Conservation (phyloP, 2,888 invertebrate genomes). For the Stenchaetothrips biformis region DNA sequence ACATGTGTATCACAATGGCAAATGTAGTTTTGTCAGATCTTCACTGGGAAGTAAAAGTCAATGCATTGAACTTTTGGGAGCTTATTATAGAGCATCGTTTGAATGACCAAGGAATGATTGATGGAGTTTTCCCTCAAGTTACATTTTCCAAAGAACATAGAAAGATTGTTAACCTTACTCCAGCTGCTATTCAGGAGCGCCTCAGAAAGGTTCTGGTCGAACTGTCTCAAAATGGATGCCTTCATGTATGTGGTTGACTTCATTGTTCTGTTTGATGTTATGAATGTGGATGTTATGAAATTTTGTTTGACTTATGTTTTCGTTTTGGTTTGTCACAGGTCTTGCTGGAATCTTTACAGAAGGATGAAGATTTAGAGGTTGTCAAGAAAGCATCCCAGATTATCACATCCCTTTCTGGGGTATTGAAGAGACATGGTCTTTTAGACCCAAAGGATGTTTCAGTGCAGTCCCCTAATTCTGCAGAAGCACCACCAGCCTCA, state of each 20-base stretch:
- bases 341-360: slow-evolving; percentile 58
- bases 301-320: slow-evolving; percentile 26
- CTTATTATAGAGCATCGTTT: slow-evolving; percentile 60
- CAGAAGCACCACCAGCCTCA: not conserved
- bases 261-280: too few species aligned
- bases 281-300: not conserved
- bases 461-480: not conserved
- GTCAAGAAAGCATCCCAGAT: slow-evolving; percentile 57
- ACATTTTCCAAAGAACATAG: slow-evolving; percentile 73
- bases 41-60: slow-evolving; percentile 77
- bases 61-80: slow-evolving; percentile 67
- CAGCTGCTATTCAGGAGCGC: slow-evolving; percentile 59
- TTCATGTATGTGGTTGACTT: slow-evolving; percentile 50
- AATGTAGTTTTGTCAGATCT: slow-evolving; percentile 51
- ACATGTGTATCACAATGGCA: slow-evolving; percentile 60
- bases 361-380: slow-evolving; percentile 68
- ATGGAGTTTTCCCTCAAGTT: slow-evolving; percentile 70
- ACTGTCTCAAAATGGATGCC: slow-evolving; percentile 62
- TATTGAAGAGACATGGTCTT: slow-evolving; percentile 56
- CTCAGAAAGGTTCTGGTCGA: slow-evolving; percentile 62
- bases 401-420: slow-evolving; percentile 51
- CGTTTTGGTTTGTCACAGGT: slow-evolving; percentile 43
- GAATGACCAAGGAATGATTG: slow-evolving; percentile 75
- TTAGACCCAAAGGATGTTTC: slow-evolving; percentile 39
- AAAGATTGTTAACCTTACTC: slow-evolving; percentile 70